Base-by-base conservation (phyloP, 2,113 vertebrate species). In the Pseudolaguvia tuberculata region DNA sequence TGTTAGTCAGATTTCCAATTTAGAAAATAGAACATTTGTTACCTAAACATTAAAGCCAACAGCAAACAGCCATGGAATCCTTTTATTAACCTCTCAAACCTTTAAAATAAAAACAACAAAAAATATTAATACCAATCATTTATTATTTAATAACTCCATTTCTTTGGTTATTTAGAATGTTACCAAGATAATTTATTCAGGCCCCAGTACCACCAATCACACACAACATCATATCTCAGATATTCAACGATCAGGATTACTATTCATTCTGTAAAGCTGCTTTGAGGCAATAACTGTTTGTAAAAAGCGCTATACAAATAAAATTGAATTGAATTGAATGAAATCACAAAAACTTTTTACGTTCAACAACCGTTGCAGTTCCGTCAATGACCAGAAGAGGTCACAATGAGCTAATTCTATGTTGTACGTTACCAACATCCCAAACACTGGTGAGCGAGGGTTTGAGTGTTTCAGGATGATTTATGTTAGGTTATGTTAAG, bases 371-470 rank as follows among this genome's bases (percentile, higher is more conserved):
- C 31, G 21, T 15, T 73, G 57, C 71, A n/a, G 47, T 73, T 52
- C 72, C 48, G 18, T 29, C 13, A 18, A 25, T 52, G n/a, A 50
- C 72, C 72, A 18, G 15, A 18, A 73, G 58, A 35, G 58, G 72
- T 8, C 72, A 39, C 27, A 23, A 17, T 4, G 3, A 66, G 1
- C 21, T 8, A 2, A 65, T 63, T 2, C 15, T 14, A 23, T 2
- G 21, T 25, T n/a, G 11, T 25, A 47, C 14, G 5, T 39, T 39
- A 35, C 0, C 29, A 35, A 13, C 58, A n/a, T 61, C 58, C 58
- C 31, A 61, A 23, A 65, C 18, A 2, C 5, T 21, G 21, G 35
- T 15, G 39, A 47, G 23, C 6, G 6, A 20, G 9, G 10, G 18
- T 20, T 5, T 1, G 2, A 13, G 27, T 59, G 6, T 35, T 35